Evolutionary conservation across 2,113 vertebrate species (phyloP).

Genomic region (Martes martes): DNA sequence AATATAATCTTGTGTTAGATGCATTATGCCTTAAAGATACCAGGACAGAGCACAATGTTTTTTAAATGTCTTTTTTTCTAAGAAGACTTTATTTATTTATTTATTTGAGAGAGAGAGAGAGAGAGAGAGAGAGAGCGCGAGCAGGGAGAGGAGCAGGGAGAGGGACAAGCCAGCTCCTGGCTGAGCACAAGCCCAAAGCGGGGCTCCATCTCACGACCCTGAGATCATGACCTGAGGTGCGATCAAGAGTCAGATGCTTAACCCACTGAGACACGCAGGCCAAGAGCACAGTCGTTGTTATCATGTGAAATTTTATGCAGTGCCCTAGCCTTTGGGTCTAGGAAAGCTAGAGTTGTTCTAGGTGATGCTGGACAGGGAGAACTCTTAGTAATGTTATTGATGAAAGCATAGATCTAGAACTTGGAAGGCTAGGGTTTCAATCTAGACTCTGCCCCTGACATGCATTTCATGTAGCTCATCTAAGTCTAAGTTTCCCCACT

Average conservation of each 20-base stretch:
- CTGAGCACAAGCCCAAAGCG: neutral
- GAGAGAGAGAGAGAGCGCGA: neutral
- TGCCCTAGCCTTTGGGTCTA: neutral
- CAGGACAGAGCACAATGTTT: neutral
- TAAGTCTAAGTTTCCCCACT: constrained; percentile 37
- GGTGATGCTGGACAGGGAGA: neutral
- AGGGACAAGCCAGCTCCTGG: neutral
- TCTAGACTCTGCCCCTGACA: neutral
- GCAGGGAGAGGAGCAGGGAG: neutral
- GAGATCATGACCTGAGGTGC: neutral
- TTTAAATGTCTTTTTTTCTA: neutral
- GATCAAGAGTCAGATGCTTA: neutral
- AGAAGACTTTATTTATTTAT: neutral
- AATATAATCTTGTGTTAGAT: constrained; percentile 29
- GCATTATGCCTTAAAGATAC: neutral
- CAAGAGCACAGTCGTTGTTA: neutral
- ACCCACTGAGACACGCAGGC: neutral
- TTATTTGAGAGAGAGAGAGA: neutral
- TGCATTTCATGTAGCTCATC: neutral
- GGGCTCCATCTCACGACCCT: neutral
- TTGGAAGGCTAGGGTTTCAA: neutral
- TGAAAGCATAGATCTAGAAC: neutral
- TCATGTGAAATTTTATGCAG: neutral
- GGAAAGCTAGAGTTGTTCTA: neutral
- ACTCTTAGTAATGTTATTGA: neutral